A percentile compares a stretch with the other conserved stretches of the same genome.
Evolutionary conservation across 2,113 vertebrate genomes (phyloP).

Genomic region (Malurus alboscapulatus): DNA sequence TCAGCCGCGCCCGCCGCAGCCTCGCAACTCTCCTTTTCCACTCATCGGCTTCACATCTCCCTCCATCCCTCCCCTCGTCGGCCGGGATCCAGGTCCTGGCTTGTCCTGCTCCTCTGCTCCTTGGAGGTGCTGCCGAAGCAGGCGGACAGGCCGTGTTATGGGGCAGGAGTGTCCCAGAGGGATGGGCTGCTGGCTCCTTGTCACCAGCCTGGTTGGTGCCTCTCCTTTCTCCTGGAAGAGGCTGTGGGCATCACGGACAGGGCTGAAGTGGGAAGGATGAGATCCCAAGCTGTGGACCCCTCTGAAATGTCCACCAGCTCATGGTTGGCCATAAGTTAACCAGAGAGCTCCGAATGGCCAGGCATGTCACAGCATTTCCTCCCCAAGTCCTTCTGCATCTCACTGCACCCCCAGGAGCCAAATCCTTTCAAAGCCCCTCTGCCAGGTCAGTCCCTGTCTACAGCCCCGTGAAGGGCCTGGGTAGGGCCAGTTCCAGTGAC

Average conservation of each 20-base stretch:
- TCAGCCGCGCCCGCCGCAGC: background rate
- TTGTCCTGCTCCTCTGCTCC: background rate
- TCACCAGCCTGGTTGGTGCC: background rate
- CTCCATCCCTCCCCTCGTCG: background rate
- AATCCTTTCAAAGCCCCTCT: background rate
- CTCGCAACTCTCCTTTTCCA: background rate
- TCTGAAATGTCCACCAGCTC: background rate
- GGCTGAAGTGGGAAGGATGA: background rate
- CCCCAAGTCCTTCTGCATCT: background rate
- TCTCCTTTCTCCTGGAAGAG: background rate
- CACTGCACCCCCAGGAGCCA: background rate
- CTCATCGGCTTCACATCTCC: background rate
- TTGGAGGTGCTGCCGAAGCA: background rate
- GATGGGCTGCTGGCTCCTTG: background rate
- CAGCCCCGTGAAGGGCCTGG: rapidly evolving
- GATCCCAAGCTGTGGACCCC: background rate
- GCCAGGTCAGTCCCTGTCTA: background rate
- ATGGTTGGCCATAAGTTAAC: background rate
- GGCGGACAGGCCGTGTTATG: rapidly evolving
- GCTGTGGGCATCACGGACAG: background rate
- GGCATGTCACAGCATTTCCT: background rate
- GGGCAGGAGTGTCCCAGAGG: background rate
- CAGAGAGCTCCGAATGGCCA: background rate
- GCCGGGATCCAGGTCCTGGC: background rate
- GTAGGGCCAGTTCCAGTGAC: background rate